phyloP scores from a whole-genome alignment of 2,797 vertebrate genomes.

The Lacerta viridis region DNA sequence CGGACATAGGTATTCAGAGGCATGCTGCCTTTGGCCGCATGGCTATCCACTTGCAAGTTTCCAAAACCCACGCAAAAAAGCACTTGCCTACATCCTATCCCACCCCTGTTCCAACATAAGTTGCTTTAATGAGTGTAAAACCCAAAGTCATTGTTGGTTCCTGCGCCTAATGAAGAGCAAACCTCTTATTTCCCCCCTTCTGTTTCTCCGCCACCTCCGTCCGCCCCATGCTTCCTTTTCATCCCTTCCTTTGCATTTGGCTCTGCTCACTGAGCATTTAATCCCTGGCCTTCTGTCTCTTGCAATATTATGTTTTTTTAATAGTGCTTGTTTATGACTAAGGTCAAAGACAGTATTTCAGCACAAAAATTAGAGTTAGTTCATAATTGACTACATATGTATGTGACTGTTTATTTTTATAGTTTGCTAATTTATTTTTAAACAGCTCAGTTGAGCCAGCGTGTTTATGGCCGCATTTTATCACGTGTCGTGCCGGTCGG shows the following conservation, averaged over 20 bases:
- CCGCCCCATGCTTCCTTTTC: conserved; percentile 60
- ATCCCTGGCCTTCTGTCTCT: conserved; percentile 83
- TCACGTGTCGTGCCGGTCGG: conserved; percentile 80
- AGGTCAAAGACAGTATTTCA: conserved; percentile 86
- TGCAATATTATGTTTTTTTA: conserved; percentile 84
- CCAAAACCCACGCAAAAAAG: too few relatives aligned
- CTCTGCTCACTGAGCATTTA: conserved; percentile 71
- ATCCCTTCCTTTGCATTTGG: conserved; percentile 74
- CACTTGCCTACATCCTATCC: not conserved
- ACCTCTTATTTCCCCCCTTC: not conserved
- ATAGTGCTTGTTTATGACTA: conserved; percentile 86
- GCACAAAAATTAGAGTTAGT: conserved; percentile 86
- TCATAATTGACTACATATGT: conserved; percentile 86
- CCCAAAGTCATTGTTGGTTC: conserved; percentile 32
- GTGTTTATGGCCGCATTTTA: conserved; percentile 83
- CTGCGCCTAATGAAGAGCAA: conserved; percentile 54
- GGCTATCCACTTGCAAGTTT: too few relatives aligned
- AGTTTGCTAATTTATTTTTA: conserved; percentile 88
- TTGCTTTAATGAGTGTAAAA: conserved; percentile 55
- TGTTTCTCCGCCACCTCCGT: not conserved
- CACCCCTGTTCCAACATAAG: conserved; percentile 37
- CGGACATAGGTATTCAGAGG: too few relatives aligned
- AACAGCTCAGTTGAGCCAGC: conserved; percentile 83
- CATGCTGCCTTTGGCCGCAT: too few relatives aligned
- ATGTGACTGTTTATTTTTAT: conserved; percentile 87